These are phyloP conservation scores for Druon quercuslanigerum DNA, from an alignment of 1,140 invertebrate genomes.

Conservation along the genomic window DNA sequence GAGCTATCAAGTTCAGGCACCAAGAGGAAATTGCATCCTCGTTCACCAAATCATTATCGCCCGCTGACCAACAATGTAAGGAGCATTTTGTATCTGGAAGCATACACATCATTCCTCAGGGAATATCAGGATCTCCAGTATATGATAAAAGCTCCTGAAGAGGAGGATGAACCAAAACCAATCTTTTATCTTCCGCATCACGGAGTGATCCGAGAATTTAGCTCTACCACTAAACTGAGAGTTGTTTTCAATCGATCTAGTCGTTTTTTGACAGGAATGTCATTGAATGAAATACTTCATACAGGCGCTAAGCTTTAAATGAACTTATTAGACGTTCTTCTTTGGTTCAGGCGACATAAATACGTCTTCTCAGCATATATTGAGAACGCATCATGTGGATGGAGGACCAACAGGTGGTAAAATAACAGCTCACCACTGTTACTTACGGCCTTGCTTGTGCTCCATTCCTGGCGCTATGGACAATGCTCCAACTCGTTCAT, in stretches of 20 bases:
- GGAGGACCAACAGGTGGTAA: not conserved
- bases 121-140: no score
- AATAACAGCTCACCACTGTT: no score
- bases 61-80: no score
- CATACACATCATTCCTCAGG: no score
- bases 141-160: no score
- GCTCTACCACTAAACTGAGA: not conserved
- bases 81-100: no score
- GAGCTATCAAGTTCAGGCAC: no score
- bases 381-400: not conserved
- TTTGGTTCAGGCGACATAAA: not conserved
- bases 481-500: no score
- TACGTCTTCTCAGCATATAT: not conserved
- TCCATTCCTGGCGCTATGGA: not conserved
- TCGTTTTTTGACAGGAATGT: not conserved
- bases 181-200: constrained; percentile 16
- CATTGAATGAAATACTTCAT: constrained; percentile 1
- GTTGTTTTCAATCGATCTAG: constrained; percentile 29
- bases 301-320: constrained; percentile 6
- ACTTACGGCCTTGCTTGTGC: not conserved
- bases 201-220: not conserved
- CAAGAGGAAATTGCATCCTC: no score
- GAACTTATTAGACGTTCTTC: not conserved
- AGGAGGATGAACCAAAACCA: no score
- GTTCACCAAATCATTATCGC: no score